Percentiles rank a stretch among this genome's conserved stretches.
phyloP scores from a whole-genome alignment of 1,140 invertebrate genomes.

The Caenorhabditis remanei region DNA sequence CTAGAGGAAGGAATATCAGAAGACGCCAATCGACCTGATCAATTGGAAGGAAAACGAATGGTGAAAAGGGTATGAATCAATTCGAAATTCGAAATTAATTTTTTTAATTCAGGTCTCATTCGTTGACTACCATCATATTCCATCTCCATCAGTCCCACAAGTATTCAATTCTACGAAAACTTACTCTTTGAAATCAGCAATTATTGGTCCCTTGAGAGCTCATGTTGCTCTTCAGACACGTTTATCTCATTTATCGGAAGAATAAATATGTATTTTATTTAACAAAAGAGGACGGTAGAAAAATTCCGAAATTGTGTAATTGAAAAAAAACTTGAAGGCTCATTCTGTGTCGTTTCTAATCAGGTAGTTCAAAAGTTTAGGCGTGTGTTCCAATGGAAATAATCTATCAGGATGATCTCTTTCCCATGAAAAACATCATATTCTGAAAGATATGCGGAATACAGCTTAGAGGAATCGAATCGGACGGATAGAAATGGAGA shows the following conservation, averaged over 20 bases:
- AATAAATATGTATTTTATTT: background rate
- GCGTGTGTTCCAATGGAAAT: background rate
- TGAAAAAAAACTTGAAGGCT: constrained; percentile 93
- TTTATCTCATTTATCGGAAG: constrained; percentile 32
- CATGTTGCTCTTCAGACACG: constrained; percentile 40
- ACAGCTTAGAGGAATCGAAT: background rate
- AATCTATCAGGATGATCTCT: background rate
- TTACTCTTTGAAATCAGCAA: constrained; percentile 36
- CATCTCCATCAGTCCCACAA: constrained; percentile 9
- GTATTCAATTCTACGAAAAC: constrained; percentile 43
- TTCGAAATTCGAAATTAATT: no score
- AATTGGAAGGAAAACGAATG: background rate
- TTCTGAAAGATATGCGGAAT: background rate
- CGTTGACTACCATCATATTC: constrained; percentile 43
- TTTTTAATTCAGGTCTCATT: constrained; percentile 13
- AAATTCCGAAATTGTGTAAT: constrained; percentile 75
- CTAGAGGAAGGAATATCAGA: background rate
- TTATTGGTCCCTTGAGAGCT: constrained; percentile 41
- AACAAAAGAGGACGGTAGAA: no score
- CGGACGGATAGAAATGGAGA: background rate
- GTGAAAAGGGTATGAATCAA: background rate
- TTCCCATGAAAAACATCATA: background rate
- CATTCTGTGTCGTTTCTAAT: constrained; percentile 86
- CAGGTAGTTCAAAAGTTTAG: background rate
- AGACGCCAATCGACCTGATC: background rate